phyloP scores from a whole-genome alignment of 2,797 vertebrate genomes.

The Peromyscus aztecus region DNA sequence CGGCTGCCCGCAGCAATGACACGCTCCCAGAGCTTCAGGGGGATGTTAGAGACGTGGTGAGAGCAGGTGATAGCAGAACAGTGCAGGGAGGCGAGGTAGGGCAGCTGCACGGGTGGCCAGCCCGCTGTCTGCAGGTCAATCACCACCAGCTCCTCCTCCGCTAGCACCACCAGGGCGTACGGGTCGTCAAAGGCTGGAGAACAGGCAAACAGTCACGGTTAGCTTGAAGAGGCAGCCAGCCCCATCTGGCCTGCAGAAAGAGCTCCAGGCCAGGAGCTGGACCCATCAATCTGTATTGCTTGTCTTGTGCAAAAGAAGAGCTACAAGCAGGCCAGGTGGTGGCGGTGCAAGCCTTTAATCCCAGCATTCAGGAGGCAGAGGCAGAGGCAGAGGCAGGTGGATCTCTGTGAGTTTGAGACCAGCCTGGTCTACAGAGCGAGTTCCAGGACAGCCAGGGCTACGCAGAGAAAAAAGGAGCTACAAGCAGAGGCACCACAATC shows the following conservation, averaged over 20 bases:
- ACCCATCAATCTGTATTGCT: not conserved
- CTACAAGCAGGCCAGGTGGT: not conserved
- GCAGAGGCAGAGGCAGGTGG: not conserved
- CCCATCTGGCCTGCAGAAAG: not conserved
- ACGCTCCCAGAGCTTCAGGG: slow-evolving; percentile 97
- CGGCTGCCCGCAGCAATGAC: slow-evolving; percentile 92
- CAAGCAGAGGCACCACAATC: not conserved
- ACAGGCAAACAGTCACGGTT: slow-evolving; percentile 56
- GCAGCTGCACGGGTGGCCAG: slow-evolving; percentile 96
- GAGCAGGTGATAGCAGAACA: slow-evolving; percentile 99
- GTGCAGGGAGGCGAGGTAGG: slow-evolving; percentile 97
- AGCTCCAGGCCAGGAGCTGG: not conserved
- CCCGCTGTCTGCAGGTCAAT: slow-evolving; percentile 94
- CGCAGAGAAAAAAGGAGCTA: not conserved
- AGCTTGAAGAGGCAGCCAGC: not conserved
- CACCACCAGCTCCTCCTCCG: slow-evolving; percentile 97
- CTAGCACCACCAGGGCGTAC: slow-evolving; percentile 95
- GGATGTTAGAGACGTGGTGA: slow-evolving; percentile 96
- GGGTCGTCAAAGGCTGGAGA: slow-evolving; percentile 91
- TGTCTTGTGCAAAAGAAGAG: not conserved
- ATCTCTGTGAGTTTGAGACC: not conserved
- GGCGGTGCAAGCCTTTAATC: not conserved
- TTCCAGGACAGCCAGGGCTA: not conserved
- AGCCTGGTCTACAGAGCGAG: not conserved
- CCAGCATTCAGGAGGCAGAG: not conserved